Percentiles rank a stretch among this genome's conserved stretches.
These are phyloP conservation scores for Cistogaster globosa DNA, from an alignment of 2,888 invertebrate species.

Conservation along the genomic window DNA sequence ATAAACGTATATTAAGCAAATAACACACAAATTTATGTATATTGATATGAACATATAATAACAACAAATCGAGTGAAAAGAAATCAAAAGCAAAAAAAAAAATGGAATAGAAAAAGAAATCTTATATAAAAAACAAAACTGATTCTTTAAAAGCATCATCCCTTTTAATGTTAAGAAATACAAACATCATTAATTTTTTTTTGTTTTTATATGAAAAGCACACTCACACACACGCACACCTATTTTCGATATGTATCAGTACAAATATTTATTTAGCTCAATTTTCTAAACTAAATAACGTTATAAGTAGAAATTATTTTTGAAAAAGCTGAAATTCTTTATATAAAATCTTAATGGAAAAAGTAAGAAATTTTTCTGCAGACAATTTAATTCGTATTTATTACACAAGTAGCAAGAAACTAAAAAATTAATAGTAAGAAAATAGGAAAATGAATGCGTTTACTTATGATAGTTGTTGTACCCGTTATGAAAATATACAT, in stretches of 20 bases:
- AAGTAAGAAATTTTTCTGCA: conserved; percentile 41
- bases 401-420: conserved; percentile 44
- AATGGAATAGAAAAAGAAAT: conserved; percentile 5
- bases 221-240: neutral
- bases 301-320: conserved; percentile 80
- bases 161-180: conserved; percentile 34
- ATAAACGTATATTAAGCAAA: conserved; percentile 19
- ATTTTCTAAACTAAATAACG: conserved; percentile 80
- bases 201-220: neutral
- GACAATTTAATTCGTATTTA: conserved; percentile 59
- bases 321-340: conserved; percentile 54
- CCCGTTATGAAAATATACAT: neutral
- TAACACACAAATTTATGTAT: conserved; percentile 62
- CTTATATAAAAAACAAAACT: conserved; percentile 52
- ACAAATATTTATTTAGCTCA: conserved; percentile 74
- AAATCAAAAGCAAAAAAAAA: conserved; percentile 44
- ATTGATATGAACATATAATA: conserved; percentile 66
- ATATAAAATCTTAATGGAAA: conserved; percentile 39
- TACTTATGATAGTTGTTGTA: neutral
- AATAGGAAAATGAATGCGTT: conserved; percentile 61
- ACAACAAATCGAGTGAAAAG: conserved; percentile 66
- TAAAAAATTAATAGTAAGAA: too few species aligned
- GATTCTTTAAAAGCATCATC: conserved; percentile 45
- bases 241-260: neutral
- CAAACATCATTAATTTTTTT: conserved; percentile 1